Conservation (phyloP, 2,113 vertebrate species). For the Alligator mississippiensis region DNA sequence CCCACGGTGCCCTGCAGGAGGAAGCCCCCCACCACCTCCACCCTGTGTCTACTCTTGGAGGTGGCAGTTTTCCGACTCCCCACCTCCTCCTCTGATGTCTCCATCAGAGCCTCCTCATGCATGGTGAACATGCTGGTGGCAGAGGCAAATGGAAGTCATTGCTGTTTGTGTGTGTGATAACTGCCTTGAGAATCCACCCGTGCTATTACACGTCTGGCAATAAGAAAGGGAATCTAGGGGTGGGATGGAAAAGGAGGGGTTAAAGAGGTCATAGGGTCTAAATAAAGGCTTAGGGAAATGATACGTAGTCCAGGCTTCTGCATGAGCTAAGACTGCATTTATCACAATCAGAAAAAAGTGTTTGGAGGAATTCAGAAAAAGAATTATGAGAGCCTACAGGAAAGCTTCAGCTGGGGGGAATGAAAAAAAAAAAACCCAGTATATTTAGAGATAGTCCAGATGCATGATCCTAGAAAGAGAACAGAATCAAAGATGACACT, state of each 20-base stretch:
- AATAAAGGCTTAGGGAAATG: not conserved
- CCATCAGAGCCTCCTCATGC: too few relatives aligned
- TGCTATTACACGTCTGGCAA: too few relatives aligned
- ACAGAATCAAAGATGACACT: not conserved
- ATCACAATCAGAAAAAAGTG: not conserved
- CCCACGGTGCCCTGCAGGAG: too few relatives aligned
- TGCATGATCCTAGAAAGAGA: not conserved
- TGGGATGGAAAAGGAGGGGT: not conserved
- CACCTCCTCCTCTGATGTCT: too few relatives aligned
- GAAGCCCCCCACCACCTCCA: too few relatives aligned
- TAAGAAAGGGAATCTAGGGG: not conserved
- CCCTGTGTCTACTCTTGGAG: too few relatives aligned
- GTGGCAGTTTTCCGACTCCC: too few relatives aligned
- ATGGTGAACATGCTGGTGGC: too few relatives aligned
- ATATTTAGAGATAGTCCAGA: not conserved
- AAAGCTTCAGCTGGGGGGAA: not conserved
- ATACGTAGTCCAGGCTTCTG: fast-evolving
- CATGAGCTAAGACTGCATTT: not conserved
- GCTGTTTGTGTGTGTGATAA: too few relatives aligned
- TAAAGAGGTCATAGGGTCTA: not conserved
- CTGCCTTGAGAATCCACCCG: too few relatives aligned
- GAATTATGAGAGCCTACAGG: not conserved
- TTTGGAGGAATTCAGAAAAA: not conserved
- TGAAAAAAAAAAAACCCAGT: too few relatives aligned
- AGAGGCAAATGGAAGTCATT: too few relatives aligned